Percentiles rank a stretch among this genome's conserved stretches.
phyloP scores from a whole-genome alignment of 2,888 invertebrate genomes.

The Epinotia brunnichana region DNA sequence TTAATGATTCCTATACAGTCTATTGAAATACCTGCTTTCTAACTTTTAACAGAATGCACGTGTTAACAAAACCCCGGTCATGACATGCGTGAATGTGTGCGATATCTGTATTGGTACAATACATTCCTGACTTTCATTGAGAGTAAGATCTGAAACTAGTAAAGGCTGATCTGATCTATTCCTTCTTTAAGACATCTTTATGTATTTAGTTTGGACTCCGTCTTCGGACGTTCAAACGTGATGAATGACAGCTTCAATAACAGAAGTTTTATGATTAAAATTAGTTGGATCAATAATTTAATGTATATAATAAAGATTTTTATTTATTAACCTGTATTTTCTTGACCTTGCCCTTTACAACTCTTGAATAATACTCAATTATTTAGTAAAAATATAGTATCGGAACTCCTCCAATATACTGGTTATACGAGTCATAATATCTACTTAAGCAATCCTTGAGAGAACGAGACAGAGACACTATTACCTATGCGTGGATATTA shows the following conservation, averaged over 20 bases:
- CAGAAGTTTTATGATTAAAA: slow-evolving; percentile 74
- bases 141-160: slow-evolving; percentile 73
- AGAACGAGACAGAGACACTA: slow-evolving; percentile 7
- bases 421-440: slow-evolving; percentile 11
- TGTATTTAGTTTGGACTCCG: slow-evolving; percentile 63
- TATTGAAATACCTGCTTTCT: slow-evolving; percentile 77
- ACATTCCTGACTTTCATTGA: slow-evolving; percentile 72
- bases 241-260: slow-evolving; percentile 76
- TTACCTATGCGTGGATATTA: neutral
- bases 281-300: slow-evolving; percentile 79
- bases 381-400: neutral
- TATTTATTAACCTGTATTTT: slow-evolving; percentile 66
- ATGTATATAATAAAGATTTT: slow-evolving; percentile 82
- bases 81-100: slow-evolving; percentile 62
- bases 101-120: slow-evolving; percentile 64
- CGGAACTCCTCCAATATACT: slow-evolving; percentile 1
- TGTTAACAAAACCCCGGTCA: slow-evolving; percentile 71
- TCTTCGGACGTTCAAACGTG: slow-evolving; percentile 62
- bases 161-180: slow-evolving; percentile 76
- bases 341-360: slow-evolving; percentile 12
- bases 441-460: slow-evolving; percentile 15
- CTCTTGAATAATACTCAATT: neutral
- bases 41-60: slow-evolving; percentile 81
- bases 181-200: slow-evolving; percentile 62
- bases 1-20: slow-evolving; percentile 76